These are phyloP conservation scores for Parazoanthus atlanticus DNA, from an alignment of 92 coral and sea anemone species.

Conservation along the genomic window DNA sequence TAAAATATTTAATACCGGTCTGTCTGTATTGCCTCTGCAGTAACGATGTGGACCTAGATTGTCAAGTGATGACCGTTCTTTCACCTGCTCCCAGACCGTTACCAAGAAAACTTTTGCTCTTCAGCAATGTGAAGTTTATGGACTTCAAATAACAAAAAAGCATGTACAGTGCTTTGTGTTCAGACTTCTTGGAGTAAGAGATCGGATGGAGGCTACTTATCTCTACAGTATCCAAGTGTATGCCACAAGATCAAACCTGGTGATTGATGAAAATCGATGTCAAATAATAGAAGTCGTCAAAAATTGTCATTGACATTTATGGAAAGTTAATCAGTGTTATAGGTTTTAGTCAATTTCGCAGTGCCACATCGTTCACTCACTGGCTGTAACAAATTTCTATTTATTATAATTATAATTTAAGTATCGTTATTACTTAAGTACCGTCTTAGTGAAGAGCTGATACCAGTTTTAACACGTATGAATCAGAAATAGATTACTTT, in stretches of 20 bases:
- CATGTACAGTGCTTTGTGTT: background rate
- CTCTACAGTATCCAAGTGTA: background rate
- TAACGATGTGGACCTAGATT: conserved; percentile 92
- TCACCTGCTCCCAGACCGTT: conserved; percentile 99
- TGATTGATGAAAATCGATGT: no score
- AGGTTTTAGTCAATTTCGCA: no score
- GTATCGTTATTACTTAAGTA: no score
- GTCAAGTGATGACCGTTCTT: conserved; percentile 88
- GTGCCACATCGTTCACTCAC: no score
- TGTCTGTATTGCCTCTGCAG: conserved; percentile 48
- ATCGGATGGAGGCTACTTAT: background rate
- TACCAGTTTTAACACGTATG: no score
- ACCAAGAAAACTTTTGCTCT: conserved; percentile 88
- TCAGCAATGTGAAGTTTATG: conserved; percentile 95
- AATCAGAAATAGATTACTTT: no score
- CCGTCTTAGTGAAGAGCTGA: no score
- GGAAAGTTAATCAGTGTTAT: no score
- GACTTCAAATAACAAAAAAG: conserved; percentile 76
- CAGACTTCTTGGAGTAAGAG: background rate
- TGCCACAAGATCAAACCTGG: background rate
- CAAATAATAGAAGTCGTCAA: no score
- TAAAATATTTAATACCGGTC: background rate
- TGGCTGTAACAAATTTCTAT: no score
- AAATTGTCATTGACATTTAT: no score
- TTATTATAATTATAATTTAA: no score